A percentile compares a stretch with the other conserved stretches of the same genome.
phyloP scores from a whole-genome alignment of 2,113 vertebrate genomes.

The Cariama cristata region DNA sequence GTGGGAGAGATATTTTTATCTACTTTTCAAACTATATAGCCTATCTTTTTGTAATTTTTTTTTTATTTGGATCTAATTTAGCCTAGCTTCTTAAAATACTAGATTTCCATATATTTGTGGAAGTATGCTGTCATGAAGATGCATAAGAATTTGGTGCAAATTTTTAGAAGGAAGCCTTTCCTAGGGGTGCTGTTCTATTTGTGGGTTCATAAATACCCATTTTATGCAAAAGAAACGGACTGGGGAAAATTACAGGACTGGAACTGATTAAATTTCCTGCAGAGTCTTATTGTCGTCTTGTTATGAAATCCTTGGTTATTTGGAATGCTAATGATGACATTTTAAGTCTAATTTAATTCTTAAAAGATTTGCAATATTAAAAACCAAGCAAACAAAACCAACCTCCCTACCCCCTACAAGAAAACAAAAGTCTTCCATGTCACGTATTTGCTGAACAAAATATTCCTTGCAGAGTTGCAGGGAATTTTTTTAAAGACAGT shows the following conservation, averaged over 20 bases:
- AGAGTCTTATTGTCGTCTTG: not conserved
- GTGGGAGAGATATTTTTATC: not conserved
- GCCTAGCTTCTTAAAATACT: not conserved
- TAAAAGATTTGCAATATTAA: not conserved
- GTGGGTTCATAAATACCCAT: not conserved
- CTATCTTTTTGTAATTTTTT: not conserved
- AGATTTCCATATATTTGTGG: not conserved
- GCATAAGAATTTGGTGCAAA: not conserved
- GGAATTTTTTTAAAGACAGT: not conserved
- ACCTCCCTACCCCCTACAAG: not conserved
- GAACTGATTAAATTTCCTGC: slow-evolving; percentile 16
- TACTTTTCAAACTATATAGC: not conserved
- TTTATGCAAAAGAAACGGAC: not conserved
- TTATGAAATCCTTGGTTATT: not conserved
- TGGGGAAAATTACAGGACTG: not conserved
- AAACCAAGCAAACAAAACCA: not conserved
- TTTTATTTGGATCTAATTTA: not conserved
- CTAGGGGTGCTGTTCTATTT: not conserved
- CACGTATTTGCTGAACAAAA: not conserved
- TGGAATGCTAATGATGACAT: not conserved
- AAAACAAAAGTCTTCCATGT: not conserved
- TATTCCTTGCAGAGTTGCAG: not conserved
- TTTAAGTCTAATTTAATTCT: not conserved
- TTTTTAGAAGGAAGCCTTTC: not conserved
- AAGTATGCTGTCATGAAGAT: not conserved